Conservation (phyloP, 2,113 vertebrate species). For the Etia nguti region DNA sequence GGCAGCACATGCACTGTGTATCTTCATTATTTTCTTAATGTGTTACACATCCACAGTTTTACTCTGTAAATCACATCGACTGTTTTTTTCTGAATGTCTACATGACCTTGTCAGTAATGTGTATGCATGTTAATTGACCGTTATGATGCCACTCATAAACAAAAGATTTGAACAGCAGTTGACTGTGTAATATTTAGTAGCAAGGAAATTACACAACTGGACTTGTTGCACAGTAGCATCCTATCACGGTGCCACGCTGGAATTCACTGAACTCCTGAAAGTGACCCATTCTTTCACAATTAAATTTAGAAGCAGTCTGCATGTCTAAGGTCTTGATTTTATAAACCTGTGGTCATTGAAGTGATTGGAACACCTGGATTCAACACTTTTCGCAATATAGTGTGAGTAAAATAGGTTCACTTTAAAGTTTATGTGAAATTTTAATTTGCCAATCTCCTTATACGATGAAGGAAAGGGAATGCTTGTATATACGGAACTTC, state of each 20-base stretch:
- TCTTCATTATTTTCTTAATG: neutral
- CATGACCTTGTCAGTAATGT: neutral
- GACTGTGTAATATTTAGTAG: neutral
- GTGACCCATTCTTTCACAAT: rapidly evolving
- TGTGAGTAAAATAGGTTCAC: neutral
- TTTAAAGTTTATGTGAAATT: neutral
- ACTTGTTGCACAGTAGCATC: neutral
- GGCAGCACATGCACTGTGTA: rapidly evolving
- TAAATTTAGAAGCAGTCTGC: neutral
- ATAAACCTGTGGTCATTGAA: rapidly evolving
- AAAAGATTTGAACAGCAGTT: neutral
- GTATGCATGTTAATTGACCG: rapidly evolving
- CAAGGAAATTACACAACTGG: neutral
- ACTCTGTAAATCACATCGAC: neutral
- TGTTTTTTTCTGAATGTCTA: neutral
- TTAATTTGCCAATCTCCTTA: neutral
- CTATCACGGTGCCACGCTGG: neutral
- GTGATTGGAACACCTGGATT: rapidly evolving
- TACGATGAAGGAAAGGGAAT: neutral
- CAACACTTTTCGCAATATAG: rapidly evolving
- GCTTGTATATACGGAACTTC: neutral
- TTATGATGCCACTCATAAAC: neutral
- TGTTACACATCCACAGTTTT: neutral
- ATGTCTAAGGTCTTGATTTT: neutral
- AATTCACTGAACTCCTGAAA: neutral